These are phyloP conservation scores for Oreochromis grahami DNA, from an alignment of 2,797 vertebrate species.

Conservation along the genomic window DNA sequence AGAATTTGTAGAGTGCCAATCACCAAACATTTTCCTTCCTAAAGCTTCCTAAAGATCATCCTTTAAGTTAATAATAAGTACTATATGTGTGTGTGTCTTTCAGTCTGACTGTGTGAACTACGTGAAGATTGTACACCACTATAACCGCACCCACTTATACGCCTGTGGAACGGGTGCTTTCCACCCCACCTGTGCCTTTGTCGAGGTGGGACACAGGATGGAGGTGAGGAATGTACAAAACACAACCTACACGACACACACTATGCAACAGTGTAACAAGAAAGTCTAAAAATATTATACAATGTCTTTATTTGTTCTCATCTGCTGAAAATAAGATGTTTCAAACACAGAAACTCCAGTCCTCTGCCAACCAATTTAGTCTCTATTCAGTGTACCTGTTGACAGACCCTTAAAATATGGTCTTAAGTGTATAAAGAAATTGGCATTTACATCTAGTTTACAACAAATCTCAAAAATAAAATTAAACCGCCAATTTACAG, in stretches of 20 bases:
- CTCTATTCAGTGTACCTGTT: neutral
- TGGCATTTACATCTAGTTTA: neutral
- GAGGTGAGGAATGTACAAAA: constrained; percentile 78
- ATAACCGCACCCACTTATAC: constrained; percentile 91
- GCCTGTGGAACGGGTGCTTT: constrained; percentile 95
- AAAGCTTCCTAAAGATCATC: neutral
- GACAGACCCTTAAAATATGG: neutral
- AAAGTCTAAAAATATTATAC: neutral
- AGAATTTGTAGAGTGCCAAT: neutral
- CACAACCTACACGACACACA: neutral
- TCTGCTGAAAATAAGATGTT: neutral
- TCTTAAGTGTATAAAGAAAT: neutral
- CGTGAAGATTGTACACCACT: constrained; percentile 90
- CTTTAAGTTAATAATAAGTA: neutral
- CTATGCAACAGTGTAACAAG: neutral
- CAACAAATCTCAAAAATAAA: neutral
- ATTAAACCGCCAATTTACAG: neutral
- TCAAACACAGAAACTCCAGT: neutral
- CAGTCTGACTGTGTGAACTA: constrained; percentile 97
- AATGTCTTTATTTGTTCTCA: neutral
- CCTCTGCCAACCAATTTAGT: neutral
- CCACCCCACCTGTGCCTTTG: constrained; percentile 89
- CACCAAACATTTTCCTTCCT: rapidly evolving
- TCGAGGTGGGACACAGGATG: constrained; percentile 86
- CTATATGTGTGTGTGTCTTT: constrained; percentile 11